phyloP scores from a whole-genome alignment of 2,797 vertebrate genomes.

The Aulostomus chinensis region DNA sequence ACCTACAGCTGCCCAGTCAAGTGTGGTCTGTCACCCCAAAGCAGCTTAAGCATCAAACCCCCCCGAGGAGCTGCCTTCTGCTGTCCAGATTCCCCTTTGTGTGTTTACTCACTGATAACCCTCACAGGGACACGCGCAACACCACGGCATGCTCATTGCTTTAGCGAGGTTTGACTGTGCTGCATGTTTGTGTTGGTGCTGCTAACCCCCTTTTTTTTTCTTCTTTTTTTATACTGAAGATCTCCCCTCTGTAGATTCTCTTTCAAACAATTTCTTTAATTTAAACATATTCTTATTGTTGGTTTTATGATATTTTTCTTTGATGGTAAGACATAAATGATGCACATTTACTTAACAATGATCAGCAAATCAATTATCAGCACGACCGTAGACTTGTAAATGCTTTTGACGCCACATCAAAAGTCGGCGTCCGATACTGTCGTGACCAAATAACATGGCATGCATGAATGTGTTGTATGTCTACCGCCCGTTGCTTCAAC shows the following conservation, averaged over 20 bases:
- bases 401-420: too few relatives aligned
- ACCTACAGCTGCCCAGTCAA: conserved; percentile 50
- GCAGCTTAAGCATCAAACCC: conserved; percentile 42
- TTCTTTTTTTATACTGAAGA: too few relatives aligned
- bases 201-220: too few relatives aligned
- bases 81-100: conserved; percentile 24
- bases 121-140: conserved; percentile 19
- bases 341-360: background rate
- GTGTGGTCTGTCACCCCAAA: conserved; percentile 40
- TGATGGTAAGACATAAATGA: background rate
- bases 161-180: conserved; percentile 23
- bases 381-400: too few relatives aligned
- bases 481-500: conserved; percentile 12
- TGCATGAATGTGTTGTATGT: background rate
- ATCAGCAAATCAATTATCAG: too few relatives aligned
- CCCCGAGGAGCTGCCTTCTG: conserved; percentile 21
- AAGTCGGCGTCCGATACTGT: too few relatives aligned
- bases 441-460: conserved; percentile 4
- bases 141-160: conserved; percentile 19
- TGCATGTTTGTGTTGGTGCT: conserved; percentile 1
- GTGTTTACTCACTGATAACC: conserved; percentile 36
- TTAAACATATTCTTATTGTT: background rate
- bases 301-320: too few relatives aligned
- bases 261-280: background rate
- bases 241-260: too few relatives aligned